Percentiles rank a stretch among this genome's conserved stretches.
Evolutionary conservation across 2,888 invertebrate species (phyloP).

Genomic region (Tyria jacobaeae): DNA sequence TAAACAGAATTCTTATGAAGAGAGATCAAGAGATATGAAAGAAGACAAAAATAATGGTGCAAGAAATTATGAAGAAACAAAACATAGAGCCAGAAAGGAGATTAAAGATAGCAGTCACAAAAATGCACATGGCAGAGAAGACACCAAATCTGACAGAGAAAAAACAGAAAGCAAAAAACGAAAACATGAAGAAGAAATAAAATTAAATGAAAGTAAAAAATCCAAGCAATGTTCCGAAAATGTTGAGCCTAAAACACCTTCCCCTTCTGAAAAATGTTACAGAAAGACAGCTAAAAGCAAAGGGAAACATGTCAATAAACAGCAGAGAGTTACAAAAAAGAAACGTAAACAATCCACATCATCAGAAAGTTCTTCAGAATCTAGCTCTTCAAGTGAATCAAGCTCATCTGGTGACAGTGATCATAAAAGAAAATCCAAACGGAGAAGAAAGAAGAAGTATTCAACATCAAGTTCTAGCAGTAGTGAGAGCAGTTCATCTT

Average conservation of each 20-base stretch:
- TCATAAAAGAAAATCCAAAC: constrained; percentile 61
- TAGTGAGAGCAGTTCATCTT: constrained; percentile 59
- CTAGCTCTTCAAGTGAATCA: constrained; percentile 71
- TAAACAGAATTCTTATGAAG: not conserved
- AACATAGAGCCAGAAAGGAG: constrained; percentile 32
- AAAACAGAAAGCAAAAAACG: constrained; percentile 25
- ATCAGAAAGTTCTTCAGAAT: constrained; percentile 70
- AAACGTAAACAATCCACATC: constrained; percentile 75
- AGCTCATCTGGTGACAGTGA: constrained; percentile 74
- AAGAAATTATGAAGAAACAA: constrained; percentile 21
- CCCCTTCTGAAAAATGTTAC: constrained; percentile 43
- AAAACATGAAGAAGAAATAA: constrained; percentile 34
- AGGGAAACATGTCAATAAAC: constrained; percentile 40
- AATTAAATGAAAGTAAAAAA: constrained; percentile 28
- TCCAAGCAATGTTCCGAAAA: constrained; percentile 28
- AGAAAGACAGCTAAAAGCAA: constrained; percentile 44
- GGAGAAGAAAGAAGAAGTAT: constrained; percentile 64
- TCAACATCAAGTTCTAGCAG: constrained; percentile 74
- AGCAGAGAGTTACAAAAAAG: constrained; percentile 49
- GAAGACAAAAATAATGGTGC: not conserved
- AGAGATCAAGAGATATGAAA: constrained; percentile 7
- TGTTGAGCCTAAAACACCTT: constrained; percentile 48
- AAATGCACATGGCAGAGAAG: constrained; percentile 23
- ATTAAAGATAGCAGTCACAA: constrained; percentile 33
- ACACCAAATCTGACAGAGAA: constrained; percentile 24